Evolutionary conservation across 1,140 invertebrate species (phyloP).

Genomic region (Drosophila paulistorum): DNA sequence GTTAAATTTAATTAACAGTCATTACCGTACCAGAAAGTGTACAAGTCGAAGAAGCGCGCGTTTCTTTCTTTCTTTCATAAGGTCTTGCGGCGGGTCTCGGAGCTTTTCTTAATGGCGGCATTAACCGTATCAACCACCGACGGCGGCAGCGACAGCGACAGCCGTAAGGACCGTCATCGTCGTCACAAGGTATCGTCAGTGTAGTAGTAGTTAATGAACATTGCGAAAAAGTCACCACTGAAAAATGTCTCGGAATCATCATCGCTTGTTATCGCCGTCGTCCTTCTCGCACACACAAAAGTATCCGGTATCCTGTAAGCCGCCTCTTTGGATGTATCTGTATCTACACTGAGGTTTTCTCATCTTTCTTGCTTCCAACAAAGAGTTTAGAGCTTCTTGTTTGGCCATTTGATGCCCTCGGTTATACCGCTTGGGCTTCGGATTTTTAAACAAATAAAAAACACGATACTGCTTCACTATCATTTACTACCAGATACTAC

Average conservation of each 20-base stretch:
- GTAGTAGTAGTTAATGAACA: conserved; percentile 1
- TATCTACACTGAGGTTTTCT: conserved; percentile 42
- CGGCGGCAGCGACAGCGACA: not conserved
- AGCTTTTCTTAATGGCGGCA: conserved; percentile 21
- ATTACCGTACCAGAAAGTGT: conserved; percentile 3
- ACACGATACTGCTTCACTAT: not conserved
- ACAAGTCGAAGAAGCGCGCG: conserved; percentile 3
- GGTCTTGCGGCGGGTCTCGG: too few relatives aligned
- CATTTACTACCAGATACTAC: conserved; percentile 37
- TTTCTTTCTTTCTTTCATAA: conserved; percentile 12
- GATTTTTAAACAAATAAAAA: not conserved
- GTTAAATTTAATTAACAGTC: conserved; percentile 21
- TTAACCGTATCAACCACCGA: conserved; percentile 39
- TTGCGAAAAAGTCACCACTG: conserved; percentile 57
- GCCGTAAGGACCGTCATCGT: conserved; percentile 11
- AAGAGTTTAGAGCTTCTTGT: not conserved
- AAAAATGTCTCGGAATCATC: conserved; percentile 46
- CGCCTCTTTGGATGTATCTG: conserved; percentile 49
- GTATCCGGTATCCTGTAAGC: conserved; percentile 56
- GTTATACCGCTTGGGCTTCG: not conserved
- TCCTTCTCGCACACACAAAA: conserved; percentile 30
- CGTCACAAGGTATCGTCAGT: conserved; percentile 25
- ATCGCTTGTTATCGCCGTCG: conserved; percentile 29
- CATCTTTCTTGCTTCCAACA: not conserved
- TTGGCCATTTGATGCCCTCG: not conserved